phyloP scores from a whole-genome alignment of 2,888 invertebrate genomes.

The Pemphredon lugubris region DNA sequence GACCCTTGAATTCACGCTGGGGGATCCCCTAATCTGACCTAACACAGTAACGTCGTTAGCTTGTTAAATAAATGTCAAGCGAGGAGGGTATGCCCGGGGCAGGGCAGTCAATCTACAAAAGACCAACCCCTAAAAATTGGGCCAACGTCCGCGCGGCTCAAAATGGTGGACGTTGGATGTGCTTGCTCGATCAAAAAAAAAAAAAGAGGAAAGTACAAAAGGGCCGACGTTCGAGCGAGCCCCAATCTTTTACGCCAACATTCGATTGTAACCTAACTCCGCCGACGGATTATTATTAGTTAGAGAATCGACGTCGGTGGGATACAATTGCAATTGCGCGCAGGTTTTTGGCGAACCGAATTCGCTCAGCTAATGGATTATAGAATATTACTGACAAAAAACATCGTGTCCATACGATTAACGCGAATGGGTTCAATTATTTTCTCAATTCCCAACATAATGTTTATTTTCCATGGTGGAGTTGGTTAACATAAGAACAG shows the following conservation, averaged over 20 bases:
- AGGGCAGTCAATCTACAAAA: conserved; percentile 59
- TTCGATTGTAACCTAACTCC: conserved; percentile 25
- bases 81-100: conserved; percentile 66
- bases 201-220: conserved; percentile 29
- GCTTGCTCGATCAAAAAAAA: conserved; percentile 16
- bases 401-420: too few species aligned
- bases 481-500: too few species aligned
- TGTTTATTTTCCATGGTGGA: too few species aligned
- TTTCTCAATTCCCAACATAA: too few species aligned
- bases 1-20: conserved; percentile 65
- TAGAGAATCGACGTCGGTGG: too few species aligned
- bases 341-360: too few species aligned
- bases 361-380: too few species aligned
- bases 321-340: too few species aligned
- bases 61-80: conserved; percentile 78
- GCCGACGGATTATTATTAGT: too few species aligned
- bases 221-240: conserved; percentile 33
- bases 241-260: conserved; percentile 43
- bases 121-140: conserved; percentile 75
- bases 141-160: conserved; percentile 71
- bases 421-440: too few species aligned
- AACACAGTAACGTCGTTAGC: conserved; percentile 77
- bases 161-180: conserved; percentile 69
- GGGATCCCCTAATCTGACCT: conserved; percentile 75
- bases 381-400: too few species aligned